These are phyloP conservation scores for Trichosurus vulpecula DNA, from an alignment of 2,797 vertebrate genomes.

Conservation along the genomic window DNA sequence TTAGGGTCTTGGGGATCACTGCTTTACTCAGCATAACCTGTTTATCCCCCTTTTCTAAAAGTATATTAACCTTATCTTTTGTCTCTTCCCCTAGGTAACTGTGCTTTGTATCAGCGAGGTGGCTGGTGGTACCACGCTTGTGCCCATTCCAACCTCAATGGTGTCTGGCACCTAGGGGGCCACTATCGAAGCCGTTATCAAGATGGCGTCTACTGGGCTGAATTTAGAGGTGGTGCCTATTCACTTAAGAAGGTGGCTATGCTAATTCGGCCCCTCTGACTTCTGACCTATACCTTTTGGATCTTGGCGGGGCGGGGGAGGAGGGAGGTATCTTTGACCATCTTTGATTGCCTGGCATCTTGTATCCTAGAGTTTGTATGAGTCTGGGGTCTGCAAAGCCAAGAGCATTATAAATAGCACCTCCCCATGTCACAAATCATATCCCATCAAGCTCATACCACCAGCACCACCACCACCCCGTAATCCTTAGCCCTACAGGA, in stretches of 20 bases:
- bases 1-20: conserved; percentile 7
- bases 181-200: conserved; percentile 94
- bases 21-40: not conserved
- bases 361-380: not conserved
- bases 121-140: conserved; percentile 98
- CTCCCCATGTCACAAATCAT: not conserved
- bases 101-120: conserved; percentile 94
- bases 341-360: not conserved
- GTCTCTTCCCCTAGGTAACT: conserved; percentile 87
- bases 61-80: not conserved
- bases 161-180: conserved; percentile 93
- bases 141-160: conserved; percentile 94
- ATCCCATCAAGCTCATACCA: conserved; percentile 18
- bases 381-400: not conserved
- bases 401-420: not conserved
- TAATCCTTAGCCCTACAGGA: not conserved
- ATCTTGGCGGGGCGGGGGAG: not conserved
- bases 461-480: too few species aligned
- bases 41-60: not conserved
- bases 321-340: not conserved
- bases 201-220: conserved; percentile 94
- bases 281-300: conserved; percentile 36
- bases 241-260: conserved; percentile 91
- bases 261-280: conserved; percentile 88
- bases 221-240: conserved; percentile 93